phyloP scores from a whole-genome alignment of 1,140 invertebrate genomes.

The Habropoda laboriosa region DNA sequence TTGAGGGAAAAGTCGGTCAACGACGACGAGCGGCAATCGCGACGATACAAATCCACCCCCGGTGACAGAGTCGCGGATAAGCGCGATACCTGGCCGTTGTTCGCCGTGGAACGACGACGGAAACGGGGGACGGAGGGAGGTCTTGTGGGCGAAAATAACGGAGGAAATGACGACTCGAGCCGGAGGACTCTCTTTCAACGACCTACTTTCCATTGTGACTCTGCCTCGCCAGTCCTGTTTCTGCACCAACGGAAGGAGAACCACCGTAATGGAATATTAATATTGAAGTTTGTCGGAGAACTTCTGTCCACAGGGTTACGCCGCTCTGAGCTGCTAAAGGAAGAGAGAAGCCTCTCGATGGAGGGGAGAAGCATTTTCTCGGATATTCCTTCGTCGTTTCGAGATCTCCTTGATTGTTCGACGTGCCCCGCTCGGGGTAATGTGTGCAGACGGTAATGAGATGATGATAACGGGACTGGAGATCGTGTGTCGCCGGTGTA shows the following conservation, averaged over 20 bases:
- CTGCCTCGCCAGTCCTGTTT: background rate
- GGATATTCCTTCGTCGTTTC: too few relatives aligned
- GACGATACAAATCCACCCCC: slow-evolving; percentile 38
- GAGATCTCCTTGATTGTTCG: too few relatives aligned
- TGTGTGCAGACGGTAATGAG: too few relatives aligned
- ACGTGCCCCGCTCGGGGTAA: too few relatives aligned
- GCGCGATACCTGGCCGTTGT: slow-evolving; percentile 51
- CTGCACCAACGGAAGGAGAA: background rate
- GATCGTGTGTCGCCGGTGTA: too few relatives aligned
- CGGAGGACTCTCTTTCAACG: slow-evolving; percentile 33
- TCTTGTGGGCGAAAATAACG: slow-evolving; percentile 42
- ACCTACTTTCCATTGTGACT: slow-evolving; percentile 45
- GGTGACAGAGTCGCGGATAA: slow-evolving; percentile 43
- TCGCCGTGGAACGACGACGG: slow-evolving; percentile 35
- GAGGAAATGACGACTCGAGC: slow-evolving; percentile 43
- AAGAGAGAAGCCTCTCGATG: too few relatives aligned
- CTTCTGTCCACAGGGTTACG: background rate
- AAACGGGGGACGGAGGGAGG: background rate
- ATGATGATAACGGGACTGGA: too few relatives aligned
- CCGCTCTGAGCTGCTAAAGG: too few relatives aligned
- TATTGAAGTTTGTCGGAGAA: slow-evolving; percentile 16
- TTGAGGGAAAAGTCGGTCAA: slow-evolving; percentile 67
- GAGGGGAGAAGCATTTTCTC: too few relatives aligned
- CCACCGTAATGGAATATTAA: slow-evolving; percentile 41
- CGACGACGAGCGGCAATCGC: slow-evolving; percentile 33